Percentiles rank a stretch among this genome's conserved stretches.
Evolutionary conservation across 2,888 invertebrate genomes (phyloP).

Genomic region (Tipula lateralis): DNA sequence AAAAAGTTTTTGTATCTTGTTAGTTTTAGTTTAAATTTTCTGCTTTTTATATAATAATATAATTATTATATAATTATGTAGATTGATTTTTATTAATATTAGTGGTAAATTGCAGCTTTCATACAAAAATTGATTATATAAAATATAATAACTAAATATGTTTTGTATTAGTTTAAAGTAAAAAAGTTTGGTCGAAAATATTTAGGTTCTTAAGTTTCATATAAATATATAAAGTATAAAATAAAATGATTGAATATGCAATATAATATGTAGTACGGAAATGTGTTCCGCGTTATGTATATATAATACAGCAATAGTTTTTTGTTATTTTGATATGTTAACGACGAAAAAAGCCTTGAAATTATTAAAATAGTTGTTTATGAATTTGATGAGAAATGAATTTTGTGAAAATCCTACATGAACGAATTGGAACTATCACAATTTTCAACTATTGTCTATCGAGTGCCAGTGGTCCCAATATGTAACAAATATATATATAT

Average conservation of each 20-base stretch:
- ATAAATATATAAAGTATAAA: background rate
- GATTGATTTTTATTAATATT: background rate
- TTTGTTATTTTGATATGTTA: background rate
- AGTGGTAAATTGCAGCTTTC: background rate
- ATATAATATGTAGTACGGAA: background rate
- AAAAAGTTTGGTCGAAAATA: background rate
- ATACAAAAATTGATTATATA: background rate
- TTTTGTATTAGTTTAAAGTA: background rate
- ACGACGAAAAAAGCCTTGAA: constrained; percentile 3
- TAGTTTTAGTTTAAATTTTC: background rate
- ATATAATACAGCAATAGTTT: background rate
- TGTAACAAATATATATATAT: background rate
- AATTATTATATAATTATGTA: background rate
- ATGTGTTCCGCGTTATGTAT: background rate
- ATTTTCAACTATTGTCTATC: too few species aligned
- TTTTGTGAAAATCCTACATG: background rate
- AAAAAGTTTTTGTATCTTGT: background rate
- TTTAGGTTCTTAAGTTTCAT: background rate
- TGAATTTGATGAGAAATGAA: background rate
- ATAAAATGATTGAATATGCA: constrained; percentile 19
- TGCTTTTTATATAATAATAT: background rate
- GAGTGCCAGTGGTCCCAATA: constrained; percentile 12
- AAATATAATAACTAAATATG: background rate
- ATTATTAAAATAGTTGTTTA: background rate
- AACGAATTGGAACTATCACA: background rate